A percentile compares a stretch with the other conserved stretches of the same genome.
These are phyloP conservation scores for Bungarus multicinctus DNA, from an alignment of 2,113 vertebrate species.

Conservation along the genomic window DNA sequence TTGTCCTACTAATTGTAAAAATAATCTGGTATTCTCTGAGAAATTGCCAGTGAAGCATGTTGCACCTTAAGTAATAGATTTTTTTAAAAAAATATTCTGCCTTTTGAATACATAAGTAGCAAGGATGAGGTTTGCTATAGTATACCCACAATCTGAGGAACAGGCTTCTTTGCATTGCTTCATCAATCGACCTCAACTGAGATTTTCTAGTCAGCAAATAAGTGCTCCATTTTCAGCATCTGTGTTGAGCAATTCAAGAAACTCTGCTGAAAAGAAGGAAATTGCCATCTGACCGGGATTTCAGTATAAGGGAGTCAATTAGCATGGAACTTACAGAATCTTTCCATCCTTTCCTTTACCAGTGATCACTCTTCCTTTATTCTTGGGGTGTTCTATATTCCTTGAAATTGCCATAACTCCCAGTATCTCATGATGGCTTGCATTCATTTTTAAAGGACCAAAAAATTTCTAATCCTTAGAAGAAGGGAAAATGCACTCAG, in stretches of 20 bases:
- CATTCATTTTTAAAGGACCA: neutral
- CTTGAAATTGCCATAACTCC: neutral
- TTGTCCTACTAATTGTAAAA: slow-evolving; percentile 59
- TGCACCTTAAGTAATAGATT: slow-evolving; percentile 65
- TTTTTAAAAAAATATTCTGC: slow-evolving; percentile 61
- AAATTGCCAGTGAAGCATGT: slow-evolving; percentile 57
- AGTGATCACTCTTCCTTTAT: neutral
- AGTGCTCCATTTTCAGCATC: slow-evolving; percentile 65
- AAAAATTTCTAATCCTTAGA: neutral
- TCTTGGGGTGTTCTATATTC: neutral
- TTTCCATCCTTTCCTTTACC: slow-evolving; percentile 42
- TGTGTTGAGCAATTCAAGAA: slow-evolving; percentile 60
- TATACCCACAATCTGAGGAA: slow-evolving; percentile 67
- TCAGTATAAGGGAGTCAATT: slow-evolving; percentile 60
- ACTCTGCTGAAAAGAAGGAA: slow-evolving; percentile 62
- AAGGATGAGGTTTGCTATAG: slow-evolving; percentile 70
- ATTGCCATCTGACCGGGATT: slow-evolving; percentile 66
- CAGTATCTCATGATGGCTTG: neutral
- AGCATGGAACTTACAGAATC: slow-evolving; percentile 31
- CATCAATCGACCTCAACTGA: slow-evolving; percentile 76
- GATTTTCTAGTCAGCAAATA: slow-evolving; percentile 78
- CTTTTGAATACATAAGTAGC: slow-evolving; percentile 67
- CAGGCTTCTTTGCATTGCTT: slow-evolving; percentile 78
- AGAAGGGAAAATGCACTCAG: neutral
- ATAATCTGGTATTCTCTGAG: slow-evolving; percentile 53